Conservation (phyloP, 2,888 invertebrate genomes). For the Drosophila dives region DNA sequence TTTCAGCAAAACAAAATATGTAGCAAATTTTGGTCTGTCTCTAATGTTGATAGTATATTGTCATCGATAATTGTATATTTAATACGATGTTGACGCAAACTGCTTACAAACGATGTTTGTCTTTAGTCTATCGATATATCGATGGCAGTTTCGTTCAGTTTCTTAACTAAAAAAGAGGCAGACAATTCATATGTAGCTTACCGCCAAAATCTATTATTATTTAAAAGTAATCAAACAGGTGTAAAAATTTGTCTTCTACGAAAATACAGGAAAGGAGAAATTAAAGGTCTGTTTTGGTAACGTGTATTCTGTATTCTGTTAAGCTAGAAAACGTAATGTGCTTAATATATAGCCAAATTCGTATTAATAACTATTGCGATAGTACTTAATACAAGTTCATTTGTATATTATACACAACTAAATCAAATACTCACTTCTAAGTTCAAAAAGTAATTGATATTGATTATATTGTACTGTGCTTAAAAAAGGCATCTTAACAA, state of each 20-base stretch:
- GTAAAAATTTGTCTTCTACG: neutral
- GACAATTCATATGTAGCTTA: neutral
- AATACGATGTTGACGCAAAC: neutral
- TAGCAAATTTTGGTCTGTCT: slow-evolving; percentile 24
- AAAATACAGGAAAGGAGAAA: neutral
- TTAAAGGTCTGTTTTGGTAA: neutral
- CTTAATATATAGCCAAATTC: neutral
- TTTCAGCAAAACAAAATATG: slow-evolving; percentile 41
- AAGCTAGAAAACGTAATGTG: neutral
- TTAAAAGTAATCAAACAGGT: neutral
- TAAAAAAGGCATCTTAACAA: neutral
- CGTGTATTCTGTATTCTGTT: neutral
- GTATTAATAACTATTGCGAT: neutral
- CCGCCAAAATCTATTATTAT: slow-evolving; percentile 14
- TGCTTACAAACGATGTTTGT: neutral
- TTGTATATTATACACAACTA: neutral
- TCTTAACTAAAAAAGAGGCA: neutral
- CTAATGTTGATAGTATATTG: slow-evolving; percentile 26
- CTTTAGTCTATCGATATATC: slow-evolving; percentile 1
- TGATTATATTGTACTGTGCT: neutral
- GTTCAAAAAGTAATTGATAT: neutral
- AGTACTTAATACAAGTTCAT: neutral
- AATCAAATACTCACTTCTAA: too few species aligned
- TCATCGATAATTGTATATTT: slow-evolving; percentile 12
- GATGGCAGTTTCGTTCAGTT: slow-evolving; percentile 23